A percentile compares a stretch with the other conserved stretches of the same genome.
phyloP scores from a whole-genome alignment of 1,140 invertebrate genomes.

The Megalopta genalis region DNA sequence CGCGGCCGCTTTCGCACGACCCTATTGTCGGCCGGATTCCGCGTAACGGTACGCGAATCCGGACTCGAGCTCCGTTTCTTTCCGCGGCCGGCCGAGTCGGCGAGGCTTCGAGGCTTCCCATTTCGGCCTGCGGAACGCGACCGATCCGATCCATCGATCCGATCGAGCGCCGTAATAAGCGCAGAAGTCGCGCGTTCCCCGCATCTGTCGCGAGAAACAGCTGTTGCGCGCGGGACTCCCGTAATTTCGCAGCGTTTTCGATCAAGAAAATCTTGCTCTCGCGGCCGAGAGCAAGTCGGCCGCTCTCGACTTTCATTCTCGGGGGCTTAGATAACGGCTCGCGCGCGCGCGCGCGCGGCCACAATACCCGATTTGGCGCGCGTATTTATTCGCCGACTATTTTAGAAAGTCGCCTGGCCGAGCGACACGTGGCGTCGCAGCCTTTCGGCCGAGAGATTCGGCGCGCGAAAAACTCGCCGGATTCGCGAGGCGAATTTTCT shows the following conservation, averaged over 20 bases:
- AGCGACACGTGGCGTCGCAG: conserved; percentile 11
- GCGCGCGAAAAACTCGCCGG: neutral
- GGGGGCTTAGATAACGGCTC: conserved; percentile 13
- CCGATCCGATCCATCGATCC: too few species aligned
- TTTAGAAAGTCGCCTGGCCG: conserved; percentile 31
- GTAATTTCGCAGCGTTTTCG: too few species aligned
- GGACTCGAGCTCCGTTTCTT: conserved; percentile 26
- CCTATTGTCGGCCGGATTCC: conserved; percentile 39
- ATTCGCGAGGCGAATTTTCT: neutral
- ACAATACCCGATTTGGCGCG: conserved; percentile 24
- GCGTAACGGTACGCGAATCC: conserved; percentile 42
- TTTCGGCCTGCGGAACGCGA: neutral
- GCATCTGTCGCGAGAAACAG: too few species aligned
- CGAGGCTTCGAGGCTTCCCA: conserved; percentile 10
- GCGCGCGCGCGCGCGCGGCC: neutral
- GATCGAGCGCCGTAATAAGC: too few species aligned
- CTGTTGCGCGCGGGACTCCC: too few species aligned
- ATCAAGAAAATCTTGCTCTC: too few species aligned
- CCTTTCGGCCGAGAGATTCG: too few species aligned
- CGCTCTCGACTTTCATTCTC: conserved; percentile 16
- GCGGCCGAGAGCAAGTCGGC: conserved; percentile 2
- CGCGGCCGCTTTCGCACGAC: conserved; percentile 41
- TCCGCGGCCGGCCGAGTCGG: too few species aligned
- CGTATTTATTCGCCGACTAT: conserved; percentile 31
- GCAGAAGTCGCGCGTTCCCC: too few species aligned